Base-by-base conservation (phyloP, 1,140 invertebrate genomes). In the Ceratina japonica region DNA sequence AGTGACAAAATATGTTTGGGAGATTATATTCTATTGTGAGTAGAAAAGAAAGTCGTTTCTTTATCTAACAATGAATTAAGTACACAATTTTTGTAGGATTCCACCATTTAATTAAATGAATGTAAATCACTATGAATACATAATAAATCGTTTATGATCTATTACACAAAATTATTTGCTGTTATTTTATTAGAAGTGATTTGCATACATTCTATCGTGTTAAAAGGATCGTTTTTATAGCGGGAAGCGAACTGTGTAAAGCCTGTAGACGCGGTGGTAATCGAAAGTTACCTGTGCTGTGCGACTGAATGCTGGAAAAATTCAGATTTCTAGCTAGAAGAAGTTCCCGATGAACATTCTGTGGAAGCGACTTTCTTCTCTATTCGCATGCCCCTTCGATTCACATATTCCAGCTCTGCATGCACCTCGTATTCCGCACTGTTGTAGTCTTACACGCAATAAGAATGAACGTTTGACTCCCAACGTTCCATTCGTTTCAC, bases 331-430 rank as follows among this genome's bases (percentile, higher is more conserved):
- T 85, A 84, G 15, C 18, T 22, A 63, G 83, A 81, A 79, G 75
- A 85, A 75, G 74, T 69, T 65, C 62, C 61, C 69, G 77, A 72
- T 76, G 77, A 79, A 75, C 79, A 80, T 87, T 87, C 85, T 78
- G 80, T 80, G 61, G 37, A 65, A 72, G 59, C 86, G 63, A 87
- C 86, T 87, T 87, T 87, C 86, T 87, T 87, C 86, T 87, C 79
- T 82, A 37, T 59, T 56, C 37, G 56, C 63, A 61, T 27, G 80
- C 58, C 37, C 59, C 66, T 20, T 44, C 71, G 71, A 75, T 80
- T 86, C 74, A 79, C 56, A 74, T 81, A 73, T 63, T 51, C 20
- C 79, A 49, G 51, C 49, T 71, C 56, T 64, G 59, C 62, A 69
- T 52, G 7, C 24, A n/a, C 37, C 44, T 37, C 13, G 18, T 27